These are phyloP conservation scores for Hypsopygia costalis DNA, from an alignment of 2,888 invertebrate species.

Conservation along the genomic window DNA sequence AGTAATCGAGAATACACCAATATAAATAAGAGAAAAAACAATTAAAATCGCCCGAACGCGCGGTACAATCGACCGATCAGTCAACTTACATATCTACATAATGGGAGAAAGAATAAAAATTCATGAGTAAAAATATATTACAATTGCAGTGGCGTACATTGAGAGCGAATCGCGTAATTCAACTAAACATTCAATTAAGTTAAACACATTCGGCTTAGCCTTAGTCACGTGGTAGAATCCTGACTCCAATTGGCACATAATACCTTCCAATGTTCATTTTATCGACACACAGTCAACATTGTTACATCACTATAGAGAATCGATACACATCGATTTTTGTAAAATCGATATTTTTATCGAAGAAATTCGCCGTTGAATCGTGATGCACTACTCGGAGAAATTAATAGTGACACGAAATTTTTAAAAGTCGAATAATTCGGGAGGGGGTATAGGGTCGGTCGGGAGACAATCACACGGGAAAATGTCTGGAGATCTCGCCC, in stretches of 20 bases:
- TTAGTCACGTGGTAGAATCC: constrained; percentile 12
- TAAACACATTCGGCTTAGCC: constrained; percentile 7
- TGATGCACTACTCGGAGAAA: constrained; percentile 16
- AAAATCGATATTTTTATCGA: constrained; percentile 14
- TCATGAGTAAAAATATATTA: constrained; percentile 41
- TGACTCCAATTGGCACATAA: constrained; percentile 12
- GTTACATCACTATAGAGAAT: constrained; percentile 8
- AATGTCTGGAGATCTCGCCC: constrained; percentile 26
- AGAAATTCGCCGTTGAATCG: constrained; percentile 2
- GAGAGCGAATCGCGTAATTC: constrained; percentile 25
- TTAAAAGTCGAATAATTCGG: constrained; percentile 67
- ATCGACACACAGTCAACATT: constrained; percentile 16
- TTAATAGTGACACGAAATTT: neutral
- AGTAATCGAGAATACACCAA: constrained; percentile 22
- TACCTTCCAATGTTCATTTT: constrained; percentile 4
- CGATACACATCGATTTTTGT: constrained; percentile 9
- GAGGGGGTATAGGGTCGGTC: constrained; percentile 62
- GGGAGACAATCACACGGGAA: constrained; percentile 51
- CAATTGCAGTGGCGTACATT: constrained; percentile 28
- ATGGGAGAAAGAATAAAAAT: constrained; percentile 32
- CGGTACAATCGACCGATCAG: constrained; percentile 29
- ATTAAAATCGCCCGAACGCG: constrained; percentile 20
- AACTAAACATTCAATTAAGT: constrained; percentile 5
- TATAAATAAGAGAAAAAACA: constrained; percentile 34
- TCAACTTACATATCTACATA: constrained; percentile 39